Evolutionary conservation across 2,888 invertebrate genomes (phyloP).

Genomic region (Nemurella pictetii): DNA sequence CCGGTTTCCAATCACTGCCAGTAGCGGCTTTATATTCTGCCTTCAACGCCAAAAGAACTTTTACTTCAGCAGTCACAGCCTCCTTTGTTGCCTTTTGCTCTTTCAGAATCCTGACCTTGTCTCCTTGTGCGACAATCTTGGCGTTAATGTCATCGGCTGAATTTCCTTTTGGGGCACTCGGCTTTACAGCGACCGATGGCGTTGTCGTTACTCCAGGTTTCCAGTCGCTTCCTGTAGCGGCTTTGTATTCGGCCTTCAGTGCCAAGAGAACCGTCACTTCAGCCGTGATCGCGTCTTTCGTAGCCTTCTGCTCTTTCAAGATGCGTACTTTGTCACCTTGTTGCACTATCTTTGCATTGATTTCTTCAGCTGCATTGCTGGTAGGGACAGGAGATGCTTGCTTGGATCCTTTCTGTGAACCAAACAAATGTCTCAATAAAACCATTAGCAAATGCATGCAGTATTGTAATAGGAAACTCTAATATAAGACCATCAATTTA

Average conservation of each 20-base stretch:
- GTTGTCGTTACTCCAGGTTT: constrained; percentile 42
- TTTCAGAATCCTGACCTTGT: constrained; percentile 63
- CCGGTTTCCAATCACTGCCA: constrained; percentile 62
- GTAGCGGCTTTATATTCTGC: constrained; percentile 72
- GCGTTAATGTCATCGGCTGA: constrained; percentile 50
- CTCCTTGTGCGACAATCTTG: constrained; percentile 64
- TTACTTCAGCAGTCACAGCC: constrained; percentile 58
- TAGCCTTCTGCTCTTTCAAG: constrained; percentile 64
- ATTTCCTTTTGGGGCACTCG: constrained; percentile 25
- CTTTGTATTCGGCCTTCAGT: constrained; percentile 63
- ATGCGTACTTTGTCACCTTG: constrained; percentile 71
- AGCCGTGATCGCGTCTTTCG: constrained; percentile 57
- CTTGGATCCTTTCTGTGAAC: not conserved
- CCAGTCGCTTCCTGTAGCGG: constrained; percentile 61
- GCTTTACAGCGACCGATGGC: not conserved
- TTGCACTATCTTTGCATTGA: constrained; percentile 55
- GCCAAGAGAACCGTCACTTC: constrained; percentile 61
- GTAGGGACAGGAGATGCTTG: constrained; percentile 39
- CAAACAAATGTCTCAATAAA: no score
- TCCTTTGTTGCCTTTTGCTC: constrained; percentile 65
- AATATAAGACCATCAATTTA: no score
- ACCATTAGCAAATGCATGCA: no score
- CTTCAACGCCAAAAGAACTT: constrained; percentile 70
- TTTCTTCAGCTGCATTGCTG: constrained; percentile 44
- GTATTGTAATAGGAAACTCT: no score